These are phyloP conservation scores for Puma concolor DNA, from an alignment of 2,113 vertebrate species.

Conservation along the genomic window DNA sequence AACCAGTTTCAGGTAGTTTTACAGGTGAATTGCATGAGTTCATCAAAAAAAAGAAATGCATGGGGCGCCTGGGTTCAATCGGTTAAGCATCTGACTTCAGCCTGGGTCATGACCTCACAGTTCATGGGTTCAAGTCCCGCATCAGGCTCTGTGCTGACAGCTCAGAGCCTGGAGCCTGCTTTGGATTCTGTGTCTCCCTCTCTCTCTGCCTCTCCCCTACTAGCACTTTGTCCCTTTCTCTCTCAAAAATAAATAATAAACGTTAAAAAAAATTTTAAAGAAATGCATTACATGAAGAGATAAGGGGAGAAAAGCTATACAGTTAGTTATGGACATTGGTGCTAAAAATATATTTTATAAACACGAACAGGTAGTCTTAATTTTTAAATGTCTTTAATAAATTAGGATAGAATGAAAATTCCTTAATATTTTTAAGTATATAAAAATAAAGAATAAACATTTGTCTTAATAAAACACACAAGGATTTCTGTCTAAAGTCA, in stretches of 20 bases:
- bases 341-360: slow-evolving; percentile 22
- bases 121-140: too few species aligned
- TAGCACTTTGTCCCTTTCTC: too few species aligned
- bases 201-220: too few species aligned
- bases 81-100: too few species aligned
- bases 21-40: neutral
- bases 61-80: too few species aligned
- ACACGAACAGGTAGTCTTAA: neutral
- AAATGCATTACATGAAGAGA: neutral
- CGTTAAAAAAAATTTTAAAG: too few species aligned
- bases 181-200: too few species aligned
- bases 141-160: too few species aligned
- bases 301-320: neutral
- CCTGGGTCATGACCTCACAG: too few species aligned
- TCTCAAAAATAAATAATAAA: too few species aligned
- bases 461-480: neutral
- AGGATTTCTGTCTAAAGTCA: neutral
- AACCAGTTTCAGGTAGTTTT: neutral
- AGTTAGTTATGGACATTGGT: neutral
- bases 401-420: neutral
- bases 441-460: neutral
- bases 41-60: neutral
- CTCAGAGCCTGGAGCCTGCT: too few species aligned
- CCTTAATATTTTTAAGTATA: neutral
- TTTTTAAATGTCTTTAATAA: neutral